Evolutionary conservation across 2,888 invertebrate genomes (phyloP), one percentile per base, ranked within the genome.

Genomic region (Scaptomyza caliginosa): DNA sequence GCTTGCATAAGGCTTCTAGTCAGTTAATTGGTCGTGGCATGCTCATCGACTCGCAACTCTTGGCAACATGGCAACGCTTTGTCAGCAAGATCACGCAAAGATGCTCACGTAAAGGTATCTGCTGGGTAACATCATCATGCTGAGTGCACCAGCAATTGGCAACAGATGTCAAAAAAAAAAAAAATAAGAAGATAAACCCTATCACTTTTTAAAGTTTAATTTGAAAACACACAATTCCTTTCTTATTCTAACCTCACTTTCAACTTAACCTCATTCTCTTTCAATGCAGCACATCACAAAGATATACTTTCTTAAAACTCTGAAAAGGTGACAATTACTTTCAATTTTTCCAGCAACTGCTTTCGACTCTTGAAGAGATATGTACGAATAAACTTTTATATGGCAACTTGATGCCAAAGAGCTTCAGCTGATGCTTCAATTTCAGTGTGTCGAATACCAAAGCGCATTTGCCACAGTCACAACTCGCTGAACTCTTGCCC

Each of bases 401-500:
- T 28, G 52, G 77, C 58, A 67, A 73, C 56, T 65, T 68, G 75
- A 74, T 70, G 74, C 70, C 65, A 46, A 65, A 51, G 50, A 46
- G 66, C 54, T 70, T 54, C 60, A 49, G 68, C 54, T 52, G 67
- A 74, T 69, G 70, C 74, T 65, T 74, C 74, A 74, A 74, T 65
- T 74, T 73, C 68, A 73, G 64, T 67, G 42, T 26, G 51, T 62
- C 34, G 59, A 73, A 75, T 54, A 56, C 36, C 40, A 52, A 62
- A 60, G 58, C 67, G 60, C 67, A 65, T 75, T 68, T 68, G 64
- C 75, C 80, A 73, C 80, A 83, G 83, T 83, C 80, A 66, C 73
- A 85, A 80, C 83, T 83, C 56, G 64, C 69, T 84, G 83, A 84
- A 86, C 83, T 84, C 63, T 84, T 84, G 83, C 83, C 83, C 86